phyloP scores from a whole-genome alignment of 1,140 invertebrate genomes.

The Drosophila orena region DNA sequence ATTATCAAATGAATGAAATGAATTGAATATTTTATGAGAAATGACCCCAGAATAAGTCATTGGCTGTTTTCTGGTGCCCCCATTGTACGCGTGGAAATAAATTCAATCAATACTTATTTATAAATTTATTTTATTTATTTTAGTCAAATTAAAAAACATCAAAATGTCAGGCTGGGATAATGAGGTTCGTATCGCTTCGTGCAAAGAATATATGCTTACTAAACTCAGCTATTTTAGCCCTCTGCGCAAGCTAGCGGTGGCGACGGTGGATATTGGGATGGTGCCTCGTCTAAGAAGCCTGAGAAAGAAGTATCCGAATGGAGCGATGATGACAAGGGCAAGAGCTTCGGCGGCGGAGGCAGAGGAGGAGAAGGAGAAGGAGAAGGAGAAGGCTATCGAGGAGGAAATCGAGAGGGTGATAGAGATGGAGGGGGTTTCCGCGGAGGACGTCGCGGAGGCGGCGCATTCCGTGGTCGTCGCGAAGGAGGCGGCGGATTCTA shows the following conservation, averaged over 20 bases:
- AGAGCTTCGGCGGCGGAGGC: conserved; percentile 53
- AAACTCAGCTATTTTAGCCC: conserved; percentile 13
- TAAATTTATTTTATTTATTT: not conserved
- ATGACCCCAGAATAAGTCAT: too few relatives aligned
- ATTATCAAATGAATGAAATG: not conserved
- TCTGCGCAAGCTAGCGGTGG: not conserved
- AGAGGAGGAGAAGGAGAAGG: conserved; percentile 15
- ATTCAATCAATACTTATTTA: too few relatives aligned
- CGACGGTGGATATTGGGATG: not conserved
- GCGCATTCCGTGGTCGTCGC: conserved; percentile 28
- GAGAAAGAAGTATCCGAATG: conserved; percentile 19
- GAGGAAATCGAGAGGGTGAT: conserved; percentile 31
- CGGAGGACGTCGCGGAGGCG: conserved; percentile 31
- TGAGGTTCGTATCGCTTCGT: conserved; percentile 25
- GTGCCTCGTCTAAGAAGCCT: not conserved
- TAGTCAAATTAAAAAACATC: not conserved
- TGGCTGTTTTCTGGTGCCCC: too few relatives aligned
- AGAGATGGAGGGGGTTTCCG: conserved; percentile 28
- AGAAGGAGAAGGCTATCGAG: conserved; percentile 19
- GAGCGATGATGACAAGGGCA: conserved; percentile 60
- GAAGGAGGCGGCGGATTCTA: conserved; percentile 25
- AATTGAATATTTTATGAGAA: too few relatives aligned
- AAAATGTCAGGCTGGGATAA: conserved; percentile 67
- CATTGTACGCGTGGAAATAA: too few relatives aligned
- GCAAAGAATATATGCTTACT: not conserved